Base-by-base conservation (phyloP, 1,140 invertebrate genomes). In the Xylocopa sonorina region DNA sequence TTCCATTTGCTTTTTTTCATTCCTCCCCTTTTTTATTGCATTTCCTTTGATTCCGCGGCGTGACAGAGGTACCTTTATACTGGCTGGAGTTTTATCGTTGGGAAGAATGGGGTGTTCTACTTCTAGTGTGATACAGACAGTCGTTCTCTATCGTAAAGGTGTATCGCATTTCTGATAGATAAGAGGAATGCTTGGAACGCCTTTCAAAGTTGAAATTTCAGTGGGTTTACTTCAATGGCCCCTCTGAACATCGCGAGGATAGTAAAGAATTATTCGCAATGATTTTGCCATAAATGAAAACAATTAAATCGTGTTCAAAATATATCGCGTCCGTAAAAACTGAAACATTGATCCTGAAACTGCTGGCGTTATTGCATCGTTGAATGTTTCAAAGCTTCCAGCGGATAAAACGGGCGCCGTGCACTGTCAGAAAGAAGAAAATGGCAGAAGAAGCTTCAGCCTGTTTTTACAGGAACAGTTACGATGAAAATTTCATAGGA, bases 401-500 rank as follows among this genome's bases (percentile, higher is more conserved):
- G 43, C 7, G 10, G 9, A 24, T 53, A 2, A 24, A 38, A 7
- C 5, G 10, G n/a, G 7, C 10, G 32, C 34, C 12, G 38, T 12
- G 34, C 16, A 2, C 4, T 14, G 21, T 38, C n/a, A 34, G 38
- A 10, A 3, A 1, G 7, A 24, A 62, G 0, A 62, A 38, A 24
- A 6, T 0, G 4, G 16, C 1, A 62, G 4, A 2, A 38, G 34
- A 10, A 6, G 12, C 2, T 21, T 21, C 4, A 12, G 41, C 9
- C 27, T 9, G n/a, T 46, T 27, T 66, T 63, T n/a, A 41, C 14
- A 41, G 27, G 16, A 66, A 66, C 24, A 21, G 46, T 29, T 48
- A 29, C 38, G 29, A 62, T 62, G 58, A 51, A 51, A 68, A 68
- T 68, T 50, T 51, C 29, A 68, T 53, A 27, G 3, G 41, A 66